These are phyloP conservation scores for Geophilus truncorum DNA, from an alignment of 2,888 invertebrate genomes.

Conservation along the genomic window DNA sequence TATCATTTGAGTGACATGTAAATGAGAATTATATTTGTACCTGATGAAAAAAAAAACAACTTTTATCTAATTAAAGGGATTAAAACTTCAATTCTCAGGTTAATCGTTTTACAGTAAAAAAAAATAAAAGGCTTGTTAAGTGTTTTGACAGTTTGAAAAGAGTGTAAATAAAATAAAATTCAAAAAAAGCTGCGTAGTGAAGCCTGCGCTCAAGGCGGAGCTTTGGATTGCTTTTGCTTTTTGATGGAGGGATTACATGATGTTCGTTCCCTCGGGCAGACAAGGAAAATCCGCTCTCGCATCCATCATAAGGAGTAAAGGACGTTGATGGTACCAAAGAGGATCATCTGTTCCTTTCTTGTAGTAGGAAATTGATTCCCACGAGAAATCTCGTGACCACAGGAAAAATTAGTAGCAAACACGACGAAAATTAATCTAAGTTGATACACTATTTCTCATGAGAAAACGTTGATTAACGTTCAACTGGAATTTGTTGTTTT, in stretches of 20 bases:
- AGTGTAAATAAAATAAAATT: no score
- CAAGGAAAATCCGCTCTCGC: neutral
- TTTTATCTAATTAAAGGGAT: no score
- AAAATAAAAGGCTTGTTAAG: no score
- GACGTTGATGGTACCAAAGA: conserved; percentile 6
- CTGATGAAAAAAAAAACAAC: neutral
- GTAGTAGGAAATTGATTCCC: neutral
- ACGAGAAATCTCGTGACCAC: neutral
- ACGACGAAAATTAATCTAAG: neutral
- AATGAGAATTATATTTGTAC: conserved; percentile 3
- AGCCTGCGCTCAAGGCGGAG: neutral
- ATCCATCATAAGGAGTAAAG: neutral
- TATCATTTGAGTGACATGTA: neutral
- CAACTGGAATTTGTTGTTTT: neutral
- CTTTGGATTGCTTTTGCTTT: conserved; percentile 7
- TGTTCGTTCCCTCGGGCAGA: neutral
- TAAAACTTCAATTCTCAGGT: neutral
- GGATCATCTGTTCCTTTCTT: neutral
- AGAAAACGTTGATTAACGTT: neutral
- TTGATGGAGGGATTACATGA: conserved; percentile 9
- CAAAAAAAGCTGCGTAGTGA: neutral
- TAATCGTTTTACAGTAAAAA: neutral
- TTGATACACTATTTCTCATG: neutral
- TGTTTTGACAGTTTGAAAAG: no score
- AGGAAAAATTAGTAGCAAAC: neutral